These are phyloP conservation scores for Melospiza georgiana DNA, from an alignment of 2,113 vertebrate species.

Conservation along the genomic window DNA sequence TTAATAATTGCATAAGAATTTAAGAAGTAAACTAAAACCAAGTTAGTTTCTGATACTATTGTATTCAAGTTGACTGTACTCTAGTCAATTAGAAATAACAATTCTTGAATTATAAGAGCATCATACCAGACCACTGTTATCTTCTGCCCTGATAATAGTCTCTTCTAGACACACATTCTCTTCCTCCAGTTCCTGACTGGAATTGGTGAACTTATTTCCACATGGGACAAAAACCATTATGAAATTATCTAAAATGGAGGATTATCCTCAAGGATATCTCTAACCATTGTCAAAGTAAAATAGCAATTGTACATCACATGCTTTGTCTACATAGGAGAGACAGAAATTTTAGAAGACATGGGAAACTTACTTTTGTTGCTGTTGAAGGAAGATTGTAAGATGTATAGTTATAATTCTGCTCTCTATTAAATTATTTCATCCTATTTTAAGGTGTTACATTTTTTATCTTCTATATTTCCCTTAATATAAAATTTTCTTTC, in stretches of 20 bases:
- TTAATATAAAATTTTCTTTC: not conserved
- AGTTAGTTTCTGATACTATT: not conserved
- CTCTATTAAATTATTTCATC: not conserved
- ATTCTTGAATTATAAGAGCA: not conserved
- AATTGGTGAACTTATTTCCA: not conserved
- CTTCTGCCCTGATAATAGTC: not conserved
- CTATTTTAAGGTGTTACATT: not conserved
- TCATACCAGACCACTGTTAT: not conserved
- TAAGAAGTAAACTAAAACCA: not conserved
- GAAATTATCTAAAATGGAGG: not conserved
- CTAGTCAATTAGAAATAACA: not conserved
- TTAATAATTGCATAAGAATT: not conserved
- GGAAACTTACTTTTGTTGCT: not conserved
- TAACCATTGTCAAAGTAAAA: not conserved
- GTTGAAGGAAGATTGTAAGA: not conserved
- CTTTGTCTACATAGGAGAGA: not conserved
- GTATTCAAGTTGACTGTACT: not conserved
- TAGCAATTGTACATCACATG: rapidly evolving
- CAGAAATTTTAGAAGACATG: not conserved
- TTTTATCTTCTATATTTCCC: not conserved
- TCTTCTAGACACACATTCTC: not conserved
- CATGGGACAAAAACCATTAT: not conserved
- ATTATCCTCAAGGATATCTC: not conserved
- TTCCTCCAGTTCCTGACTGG: not conserved
- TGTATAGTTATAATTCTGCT: not conserved